Evolutionary conservation across 1,140 invertebrate species (phyloP).

Genomic region (Paramacrobiotus metropolitanus): DNA sequence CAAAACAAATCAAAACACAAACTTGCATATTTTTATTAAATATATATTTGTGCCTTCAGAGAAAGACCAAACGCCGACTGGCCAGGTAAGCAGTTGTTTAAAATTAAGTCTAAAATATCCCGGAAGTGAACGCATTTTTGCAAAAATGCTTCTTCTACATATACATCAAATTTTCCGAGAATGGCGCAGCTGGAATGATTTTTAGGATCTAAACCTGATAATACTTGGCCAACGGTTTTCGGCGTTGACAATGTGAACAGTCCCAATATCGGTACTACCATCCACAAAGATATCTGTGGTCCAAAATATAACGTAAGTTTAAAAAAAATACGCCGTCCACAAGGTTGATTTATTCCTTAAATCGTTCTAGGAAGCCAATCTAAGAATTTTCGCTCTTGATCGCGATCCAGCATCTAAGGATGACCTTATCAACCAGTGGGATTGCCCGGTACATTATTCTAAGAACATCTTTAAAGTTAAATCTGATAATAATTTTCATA

Average conservation of each 20-base stretch:
- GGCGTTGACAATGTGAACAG: not conserved
- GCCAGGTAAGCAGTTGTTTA: too few species aligned
- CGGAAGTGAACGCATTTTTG: too few species aligned
- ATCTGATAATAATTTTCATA: too few species aligned
- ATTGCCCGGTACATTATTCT: too few species aligned
- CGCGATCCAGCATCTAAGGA: not conserved
- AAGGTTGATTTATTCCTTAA: not conserved
- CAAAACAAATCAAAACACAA: not conserved
- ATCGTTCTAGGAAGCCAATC: conserved; percentile 2
- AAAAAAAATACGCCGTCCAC: not conserved
- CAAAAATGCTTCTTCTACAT: too few species aligned
- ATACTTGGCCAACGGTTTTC: not conserved
- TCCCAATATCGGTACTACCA: not conserved
- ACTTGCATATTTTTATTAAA: not conserved
- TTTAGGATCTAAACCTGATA: not conserved
- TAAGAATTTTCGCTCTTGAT: not conserved
- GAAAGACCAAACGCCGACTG: conserved; percentile 1
- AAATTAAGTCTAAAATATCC: too few species aligned
- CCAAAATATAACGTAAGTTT: not conserved
- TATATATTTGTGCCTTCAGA: not conserved
- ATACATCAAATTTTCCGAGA: too few species aligned
- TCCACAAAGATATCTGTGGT: not conserved
- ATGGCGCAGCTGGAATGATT: too few species aligned
- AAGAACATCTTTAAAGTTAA: too few species aligned
- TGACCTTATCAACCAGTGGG: not conserved